Conservation (phyloP, 2,113 vertebrate species). For the Sardina pilchardus region DNA sequence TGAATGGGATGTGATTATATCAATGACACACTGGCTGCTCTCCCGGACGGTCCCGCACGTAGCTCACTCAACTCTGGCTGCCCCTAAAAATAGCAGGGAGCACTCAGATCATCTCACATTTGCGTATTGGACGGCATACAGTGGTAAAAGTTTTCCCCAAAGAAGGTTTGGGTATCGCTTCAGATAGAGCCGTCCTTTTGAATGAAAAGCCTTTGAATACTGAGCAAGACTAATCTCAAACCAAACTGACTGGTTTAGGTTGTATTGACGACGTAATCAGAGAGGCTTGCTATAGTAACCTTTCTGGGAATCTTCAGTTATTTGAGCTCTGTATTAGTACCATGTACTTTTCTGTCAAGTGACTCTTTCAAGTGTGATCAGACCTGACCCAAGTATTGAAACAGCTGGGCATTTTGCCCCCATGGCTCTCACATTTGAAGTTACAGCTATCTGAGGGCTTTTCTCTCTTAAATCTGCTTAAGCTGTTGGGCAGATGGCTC, state of each 20-base stretch:
- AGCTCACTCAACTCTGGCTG: conserved; percentile 18
- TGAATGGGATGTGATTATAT: conserved; percentile 55
- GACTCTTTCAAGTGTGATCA: not conserved
- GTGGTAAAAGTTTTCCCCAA: conserved; percentile 24
- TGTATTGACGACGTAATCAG: not conserved
- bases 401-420: not conserved
- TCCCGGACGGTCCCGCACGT: conserved; percentile 46
- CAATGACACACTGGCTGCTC: conserved; percentile 47
- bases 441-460: not conserved
- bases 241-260: not conserved
- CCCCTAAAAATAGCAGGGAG: conserved; percentile 50
- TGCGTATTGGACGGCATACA: conserved; percentile 18
- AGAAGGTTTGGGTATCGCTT: not conserved
- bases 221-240: not conserved
- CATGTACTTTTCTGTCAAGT: not conserved
- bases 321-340: too few species aligned
- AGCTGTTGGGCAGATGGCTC: not conserved
- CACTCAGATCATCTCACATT: conserved; percentile 30
- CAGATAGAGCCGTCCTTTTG: not conserved
- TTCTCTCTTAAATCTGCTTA: not conserved
- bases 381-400: not conserved
- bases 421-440: not conserved
- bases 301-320: not conserved
- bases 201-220: not conserved
- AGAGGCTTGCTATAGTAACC: not conserved